A percentile compares a stretch with the other conserved stretches of the same genome.
These are phyloP conservation scores for Etheostoma nigrum DNA, from an alignment of 2,797 vertebrate genomes.

Conservation along the genomic window DNA sequence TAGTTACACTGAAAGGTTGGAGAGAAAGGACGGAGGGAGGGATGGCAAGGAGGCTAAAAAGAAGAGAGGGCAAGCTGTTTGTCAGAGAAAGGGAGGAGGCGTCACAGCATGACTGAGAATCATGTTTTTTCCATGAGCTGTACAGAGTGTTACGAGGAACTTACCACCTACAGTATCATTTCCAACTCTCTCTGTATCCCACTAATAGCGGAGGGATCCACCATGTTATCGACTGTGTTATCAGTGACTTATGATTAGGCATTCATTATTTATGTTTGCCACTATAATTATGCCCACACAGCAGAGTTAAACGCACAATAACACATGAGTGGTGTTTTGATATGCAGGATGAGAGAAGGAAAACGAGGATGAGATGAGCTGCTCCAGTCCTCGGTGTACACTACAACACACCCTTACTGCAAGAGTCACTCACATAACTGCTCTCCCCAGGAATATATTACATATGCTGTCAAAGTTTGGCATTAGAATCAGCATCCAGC, in stretches of 20 bases:
- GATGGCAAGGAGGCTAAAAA: conserved; percentile 27
- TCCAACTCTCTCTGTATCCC: conserved; percentile 21
- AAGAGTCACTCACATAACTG: conserved; percentile 26
- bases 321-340: conserved; percentile 46
- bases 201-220: conserved; percentile 17
- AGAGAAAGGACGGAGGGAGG: conserved; percentile 33
- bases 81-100: conserved; percentile 41
- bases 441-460: conserved; percentile 36
- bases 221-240: conserved; percentile 24
- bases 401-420: conserved; percentile 26
- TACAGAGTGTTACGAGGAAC: conserved; percentile 13
- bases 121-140: conserved; percentile 42
- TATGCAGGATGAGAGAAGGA: conserved; percentile 43
- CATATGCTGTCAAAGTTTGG: conserved; percentile 21
- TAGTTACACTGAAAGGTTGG: conserved; percentile 52
- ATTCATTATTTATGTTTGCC: conserved; percentile 45
- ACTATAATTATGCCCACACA: conserved; percentile 52
- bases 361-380: conserved; percentile 39
- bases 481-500: conserved; percentile 5
- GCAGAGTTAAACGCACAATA: conserved; percentile 51
- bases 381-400: conserved; percentile 24
- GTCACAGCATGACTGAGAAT: conserved; percentile 39
- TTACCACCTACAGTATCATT: conserved; percentile 42
- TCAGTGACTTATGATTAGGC: conserved; percentile 40
- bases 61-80: conserved; percentile 50